Evolutionary conservation across 1,140 invertebrate genomes (phyloP).

Genomic region (Caenorhabditis inopinata): DNA sequence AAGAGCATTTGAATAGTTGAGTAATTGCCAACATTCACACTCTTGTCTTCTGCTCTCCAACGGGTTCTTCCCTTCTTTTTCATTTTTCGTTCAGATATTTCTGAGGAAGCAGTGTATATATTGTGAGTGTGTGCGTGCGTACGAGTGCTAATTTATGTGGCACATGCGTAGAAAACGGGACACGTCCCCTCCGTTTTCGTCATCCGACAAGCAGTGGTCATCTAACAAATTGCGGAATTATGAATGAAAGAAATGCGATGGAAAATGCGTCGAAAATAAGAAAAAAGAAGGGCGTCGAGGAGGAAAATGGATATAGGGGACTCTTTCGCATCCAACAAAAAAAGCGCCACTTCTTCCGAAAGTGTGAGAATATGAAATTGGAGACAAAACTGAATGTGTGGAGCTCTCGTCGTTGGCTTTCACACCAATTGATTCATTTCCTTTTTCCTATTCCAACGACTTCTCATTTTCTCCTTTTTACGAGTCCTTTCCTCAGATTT

Average conservation of each 20-base stretch:
- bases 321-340: background rate
- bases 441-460: too few species aligned
- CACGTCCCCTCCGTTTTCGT: background rate
- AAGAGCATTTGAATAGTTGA: conserved; percentile 24
- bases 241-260: background rate
- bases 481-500: background rate
- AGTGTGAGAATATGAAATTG: conserved; percentile 31
- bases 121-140: too few species aligned
- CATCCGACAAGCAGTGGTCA: background rate
- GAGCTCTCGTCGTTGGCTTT: background rate
- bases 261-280: background rate
- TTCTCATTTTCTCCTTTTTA: background rate
- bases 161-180: conserved; percentile 6
- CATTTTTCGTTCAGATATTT: conserved; percentile 3
- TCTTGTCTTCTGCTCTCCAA: background rate
- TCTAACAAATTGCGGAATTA: conserved; percentile 21
- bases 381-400: background rate
- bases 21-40: conserved; percentile 31
- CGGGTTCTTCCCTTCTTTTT: background rate
- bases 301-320: background rate
- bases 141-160: conserved; percentile 28
- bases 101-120: background rate
- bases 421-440: conserved; percentile 33
- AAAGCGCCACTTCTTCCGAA: background rate
- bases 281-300: background rate